Evolutionary conservation across 1,140 invertebrate genomes (phyloP), one percentile per base, ranked within the genome.

Genomic region (Drosophila sulfurigaster): DNA sequence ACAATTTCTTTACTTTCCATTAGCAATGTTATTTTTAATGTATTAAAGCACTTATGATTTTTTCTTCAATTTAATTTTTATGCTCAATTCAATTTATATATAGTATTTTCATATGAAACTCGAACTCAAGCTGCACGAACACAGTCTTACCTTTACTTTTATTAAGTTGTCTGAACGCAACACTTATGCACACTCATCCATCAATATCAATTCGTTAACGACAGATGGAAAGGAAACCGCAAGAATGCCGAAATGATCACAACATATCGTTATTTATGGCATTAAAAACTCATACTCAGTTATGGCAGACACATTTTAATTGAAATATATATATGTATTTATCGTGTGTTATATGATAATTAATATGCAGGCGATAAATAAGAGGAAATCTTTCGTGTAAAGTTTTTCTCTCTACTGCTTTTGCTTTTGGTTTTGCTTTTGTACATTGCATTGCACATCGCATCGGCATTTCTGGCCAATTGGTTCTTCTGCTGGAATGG

Each of bases 401-500:
- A 32, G 3, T 30, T 52, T 30, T 52, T 52, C 5, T 52, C 28
- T 57, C 41, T 25, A 25, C 20, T 38, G 35, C 30, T 32, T 32
- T 8, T 25, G 20, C 20, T 20, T 32, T 6, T 30, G 30, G 30
- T 10, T 20, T 41, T 20, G 20, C 20, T 25, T 38, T 16, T 58
- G 35, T 8, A 32, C 6, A 32, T 32, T 8, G 15, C 7, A 32
- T 15, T 56, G 28, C 30, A 25, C 20, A 35, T 35, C 35, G 35
- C 35, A 41, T 25, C 38, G 38, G 16, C 38, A 58, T 58, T 58
- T 59, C 52, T 56, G 70, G 71, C 66, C 79, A 85, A 73, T 78
- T 78, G 71, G 64, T 60, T 64, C 64, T 45, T 67, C 72, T 28
- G 76, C 67, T 74, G 70, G 81, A 78, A 69, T 85, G 81, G 81